Percentiles rank a stretch among this genome's conserved stretches.
These are phyloP conservation scores for Arrhopalites spinosus DNA, from an alignment of 2,888 invertebrate species.

Conservation along the genomic window DNA sequence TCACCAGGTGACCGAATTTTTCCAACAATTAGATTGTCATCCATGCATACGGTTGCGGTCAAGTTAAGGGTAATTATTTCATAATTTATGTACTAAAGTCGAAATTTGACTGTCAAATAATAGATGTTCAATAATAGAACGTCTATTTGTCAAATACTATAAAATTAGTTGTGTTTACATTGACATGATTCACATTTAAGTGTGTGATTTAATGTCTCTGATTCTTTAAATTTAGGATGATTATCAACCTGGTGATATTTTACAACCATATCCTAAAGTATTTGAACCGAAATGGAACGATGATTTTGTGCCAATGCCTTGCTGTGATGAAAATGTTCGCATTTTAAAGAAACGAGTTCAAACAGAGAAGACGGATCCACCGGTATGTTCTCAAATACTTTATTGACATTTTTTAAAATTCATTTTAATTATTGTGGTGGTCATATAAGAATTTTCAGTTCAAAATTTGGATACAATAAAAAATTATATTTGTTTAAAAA, in stretches of 20 bases:
- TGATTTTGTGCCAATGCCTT: conserved; percentile 83
- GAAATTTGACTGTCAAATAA: background rate
- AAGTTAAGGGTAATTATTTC: conserved; percentile 42
- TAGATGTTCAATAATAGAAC: no score
- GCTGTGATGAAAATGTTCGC: conserved; percentile 69
- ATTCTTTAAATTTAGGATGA: conserved; percentile 61
- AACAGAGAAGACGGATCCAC: background rate
- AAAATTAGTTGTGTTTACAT: background rate
- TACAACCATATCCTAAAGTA: conserved; percentile 68
- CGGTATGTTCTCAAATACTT: background rate
- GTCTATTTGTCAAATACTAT: no score
- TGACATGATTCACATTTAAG: background rate
- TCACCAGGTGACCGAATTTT: conserved; percentile 47
- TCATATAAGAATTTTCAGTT: conserved; percentile 66
- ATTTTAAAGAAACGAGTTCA: conserved; percentile 24
- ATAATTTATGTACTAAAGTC: background rate
- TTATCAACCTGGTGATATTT: conserved; percentile 63
- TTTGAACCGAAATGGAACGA: conserved; percentile 79
- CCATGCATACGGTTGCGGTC: conserved; percentile 52
- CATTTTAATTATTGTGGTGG: conserved; percentile 66
- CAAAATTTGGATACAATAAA: no score
- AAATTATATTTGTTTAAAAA: background rate
- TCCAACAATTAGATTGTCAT: conserved; percentile 48
- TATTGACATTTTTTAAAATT: conserved; percentile 25
- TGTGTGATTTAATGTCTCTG: background rate